Evolutionary conservation across 2,888 invertebrate species (phyloP), one percentile per base, ranked within the genome.

Genomic region (Drosophila prolongata): DNA sequence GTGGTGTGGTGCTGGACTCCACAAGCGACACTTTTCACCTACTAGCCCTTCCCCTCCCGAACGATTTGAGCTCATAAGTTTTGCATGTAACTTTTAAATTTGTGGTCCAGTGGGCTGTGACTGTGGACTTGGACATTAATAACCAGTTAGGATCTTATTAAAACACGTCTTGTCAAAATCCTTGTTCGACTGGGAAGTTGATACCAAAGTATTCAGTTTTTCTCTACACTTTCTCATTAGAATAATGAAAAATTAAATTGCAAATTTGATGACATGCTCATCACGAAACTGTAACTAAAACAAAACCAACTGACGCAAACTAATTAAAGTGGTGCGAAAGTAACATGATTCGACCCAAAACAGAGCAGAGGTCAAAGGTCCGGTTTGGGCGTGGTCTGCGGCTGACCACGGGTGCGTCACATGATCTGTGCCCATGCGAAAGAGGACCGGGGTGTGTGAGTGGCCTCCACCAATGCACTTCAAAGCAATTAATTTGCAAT

Each of bases 401-500:
- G 37, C 30, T 50, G 77, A 64, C 62, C 80, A 80, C 68, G 58
- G 80, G 52, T 57, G 70, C 66, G 81, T 77, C 81, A 69, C 53
- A 71, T 78, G 79, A 73, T 75, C 79, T 44, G 1, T 49, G 60
- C 38, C 60, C 37, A 42, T 52, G 43, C 47, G 43, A 54, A 37
- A 60, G 49, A 34, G 49, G 30, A 54, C 46, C 24, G 11, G 19
- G 27, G 53, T 38, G 27, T 53, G 54, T 65, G 47, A 62, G 50
- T 62, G 78, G 57, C 67, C 76, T 72, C 54, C 57, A 76, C 54
- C 57, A 76, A 61, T 80, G 84, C 77, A 83, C 78, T 87, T 86
- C 69, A 81, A 73, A 77, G 89, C 87, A 88, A 86, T 86, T 88
- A 88, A 87, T 88, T 87, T 79, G 78, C 89, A 86, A 81, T 81